These are phyloP conservation scores for Mycetomoellerius zeteki DNA, from an alignment of 1,140 invertebrate species.

Conservation along the genomic window DNA sequence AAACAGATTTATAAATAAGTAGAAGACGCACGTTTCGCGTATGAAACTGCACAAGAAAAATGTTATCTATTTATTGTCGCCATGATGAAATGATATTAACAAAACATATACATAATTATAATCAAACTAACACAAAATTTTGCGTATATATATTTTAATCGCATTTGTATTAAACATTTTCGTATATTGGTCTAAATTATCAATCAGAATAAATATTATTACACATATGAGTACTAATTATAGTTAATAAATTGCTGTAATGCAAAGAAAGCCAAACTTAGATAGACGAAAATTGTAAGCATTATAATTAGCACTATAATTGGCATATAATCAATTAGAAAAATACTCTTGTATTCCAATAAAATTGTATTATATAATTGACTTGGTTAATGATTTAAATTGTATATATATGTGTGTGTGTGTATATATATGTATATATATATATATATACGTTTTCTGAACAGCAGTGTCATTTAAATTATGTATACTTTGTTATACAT, in stretches of 20 bases:
- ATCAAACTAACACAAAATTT: slow-evolving; percentile 16
- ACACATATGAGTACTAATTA: background rate
- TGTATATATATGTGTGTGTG: background rate
- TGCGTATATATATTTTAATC: background rate
- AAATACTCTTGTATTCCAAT: slow-evolving; percentile 30
- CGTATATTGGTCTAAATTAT: background rate
- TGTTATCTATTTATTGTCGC: slow-evolving; percentile 1
- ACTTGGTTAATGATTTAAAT: background rate
- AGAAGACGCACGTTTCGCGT: background rate
- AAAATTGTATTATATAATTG: slow-evolving; percentile 41
- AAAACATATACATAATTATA: background rate
- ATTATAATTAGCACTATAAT: slow-evolving; percentile 11
- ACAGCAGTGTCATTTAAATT: slow-evolving; percentile 1
- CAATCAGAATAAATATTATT: slow-evolving; percentile 22
- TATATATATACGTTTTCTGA: background rate
- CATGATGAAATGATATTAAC: slow-evolving; percentile 11
- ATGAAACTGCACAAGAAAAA: slow-evolving; percentile 7
- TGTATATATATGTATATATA: too few species aligned
- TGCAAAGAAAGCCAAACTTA: background rate
- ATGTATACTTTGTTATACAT: background rate
- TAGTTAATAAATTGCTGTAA: slow-evolving; percentile 4
- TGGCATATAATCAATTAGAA: slow-evolving; percentile 24
- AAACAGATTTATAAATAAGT: slow-evolving; percentile 23
- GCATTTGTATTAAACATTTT: slow-evolving; percentile 13
- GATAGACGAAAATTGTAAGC: background rate